Evolutionary conservation across 92 coral and sea anemone species (phyloP), one percentile per base, ranked within the genome.

Genomic region (Micromussa lordhowensis): DNA sequence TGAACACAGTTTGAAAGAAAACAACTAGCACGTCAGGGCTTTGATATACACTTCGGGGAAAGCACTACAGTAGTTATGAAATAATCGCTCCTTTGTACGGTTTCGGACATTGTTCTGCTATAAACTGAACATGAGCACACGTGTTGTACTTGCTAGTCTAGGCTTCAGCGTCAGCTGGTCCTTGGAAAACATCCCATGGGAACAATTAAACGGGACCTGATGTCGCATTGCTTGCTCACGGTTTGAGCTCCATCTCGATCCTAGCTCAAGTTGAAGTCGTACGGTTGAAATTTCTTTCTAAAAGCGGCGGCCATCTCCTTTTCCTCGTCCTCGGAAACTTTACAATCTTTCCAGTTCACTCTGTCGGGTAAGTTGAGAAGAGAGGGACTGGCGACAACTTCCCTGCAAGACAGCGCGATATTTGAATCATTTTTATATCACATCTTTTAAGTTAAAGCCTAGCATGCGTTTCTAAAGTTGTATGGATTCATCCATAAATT

Each of bases 301-400:
- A 96, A 97, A 3, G 91, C 93, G 30, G 88, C 91, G 2, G 95
- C 96, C 58, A 91, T 90, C 83, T 88, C 90, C 81, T 92, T 97
- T 53, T 97, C 99, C 49, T 77, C 88, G 55, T 93, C 98, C 75
- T 58, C 68, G 0, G 99, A 93, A 3, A 96, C 92, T 80, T 94
- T 96, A 78, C 99, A 97, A 30, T 91, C 94, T 80, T 91, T 96
- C 99, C 99, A 97, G 88, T 97, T 97, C n/a, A 92, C 96, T 79
- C 99, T 85, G 18, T 94, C 96, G 24, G 93, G 93, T 93, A 96
- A 94, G 85, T 97, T 85, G 31, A 96, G 90, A n/a, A 97, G 92
- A 31, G 98, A 85, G 15, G 93, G 93, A 85, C 98, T 91, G 34
- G 99, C 98, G 77, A 96, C 75, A 68, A 97, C 99, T 57, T 97